Conservation (phyloP, 2,113 vertebrate species). For the Charadrius vociferus region DNA sequence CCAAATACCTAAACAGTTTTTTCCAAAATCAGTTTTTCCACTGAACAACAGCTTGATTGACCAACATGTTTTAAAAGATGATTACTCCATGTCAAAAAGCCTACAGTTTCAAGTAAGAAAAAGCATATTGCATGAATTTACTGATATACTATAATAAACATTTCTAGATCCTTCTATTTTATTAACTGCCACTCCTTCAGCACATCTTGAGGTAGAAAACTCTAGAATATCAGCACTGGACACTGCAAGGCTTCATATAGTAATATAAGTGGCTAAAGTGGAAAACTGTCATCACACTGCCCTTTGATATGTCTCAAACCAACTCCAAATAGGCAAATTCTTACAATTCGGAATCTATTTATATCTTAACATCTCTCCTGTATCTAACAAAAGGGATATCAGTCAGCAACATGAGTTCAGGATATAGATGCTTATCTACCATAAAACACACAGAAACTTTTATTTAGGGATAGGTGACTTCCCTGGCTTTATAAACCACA, state of each 20-base stretch:
- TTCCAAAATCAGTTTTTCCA: background rate
- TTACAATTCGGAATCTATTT: background rate
- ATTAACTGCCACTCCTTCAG: background rate
- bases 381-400: background rate
- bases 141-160: background rate
- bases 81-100: background rate
- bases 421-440: background rate
- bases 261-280: background rate
- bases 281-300: background rate
- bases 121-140: background rate
- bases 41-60: background rate
- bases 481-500: no score
- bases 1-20: background rate
- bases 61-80: background rate
- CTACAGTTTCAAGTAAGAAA: background rate
- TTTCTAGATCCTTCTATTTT: background rate
- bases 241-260: background rate
- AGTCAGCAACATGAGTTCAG: background rate
- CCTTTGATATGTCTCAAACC: background rate
- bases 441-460: background rate
- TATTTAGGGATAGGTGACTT: no score
- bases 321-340: background rate
- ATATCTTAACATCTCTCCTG: background rate
- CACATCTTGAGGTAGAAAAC: background rate
- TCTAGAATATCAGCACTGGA: background rate